Evolutionary conservation across 2,888 invertebrate species (phyloP).

Genomic region (Cylloceria caligata): DNA sequence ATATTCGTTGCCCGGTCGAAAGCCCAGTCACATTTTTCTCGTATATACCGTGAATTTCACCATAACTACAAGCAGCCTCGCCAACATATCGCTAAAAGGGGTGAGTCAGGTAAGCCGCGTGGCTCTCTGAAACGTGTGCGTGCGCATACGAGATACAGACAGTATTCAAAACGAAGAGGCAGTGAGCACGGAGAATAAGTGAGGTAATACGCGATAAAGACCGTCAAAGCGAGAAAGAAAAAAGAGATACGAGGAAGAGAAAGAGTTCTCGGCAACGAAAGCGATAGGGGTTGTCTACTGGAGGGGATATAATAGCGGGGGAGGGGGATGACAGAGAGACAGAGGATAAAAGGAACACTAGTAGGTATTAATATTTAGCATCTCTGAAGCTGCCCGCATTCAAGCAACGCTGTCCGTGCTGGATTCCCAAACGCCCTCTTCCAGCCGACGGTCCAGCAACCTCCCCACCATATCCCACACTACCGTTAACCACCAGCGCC

Average conservation of each 20-base stretch:
- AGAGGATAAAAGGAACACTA: slow-evolving; percentile 82
- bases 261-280: slow-evolving; percentile 49
- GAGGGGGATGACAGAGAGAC: slow-evolving; percentile 69
- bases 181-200: slow-evolving; percentile 52
- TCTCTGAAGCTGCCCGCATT: slow-evolving; percentile 83
- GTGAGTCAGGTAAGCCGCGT: slow-evolving; percentile 16
- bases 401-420: slow-evolving; percentile 76
- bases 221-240: slow-evolving; percentile 40
- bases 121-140: neutral
- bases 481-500: slow-evolving; percentile 43
- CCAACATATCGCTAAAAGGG: slow-evolving; percentile 4
- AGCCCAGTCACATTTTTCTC: neutral
- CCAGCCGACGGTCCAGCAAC: slow-evolving; percentile 48
- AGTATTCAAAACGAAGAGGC: slow-evolving; percentile 38
- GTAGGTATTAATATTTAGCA: slow-evolving; percentile 84
- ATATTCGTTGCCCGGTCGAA: neutral
- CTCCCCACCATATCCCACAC: slow-evolving; percentile 40
- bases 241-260: slow-evolving; percentile 12
- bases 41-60: neutral
- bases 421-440: slow-evolving; percentile 77
- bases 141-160: slow-evolving; percentile 29
- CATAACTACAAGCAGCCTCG: neutral
- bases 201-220: slow-evolving; percentile 52
- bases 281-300: slow-evolving; percentile 62
- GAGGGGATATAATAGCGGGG: slow-evolving; percentile 8